Evolutionary conservation across 2,797 vertebrate genomes (phyloP), one percentile per base, ranked within the genome.

Genomic region (Argyrosomus regius): DNA sequence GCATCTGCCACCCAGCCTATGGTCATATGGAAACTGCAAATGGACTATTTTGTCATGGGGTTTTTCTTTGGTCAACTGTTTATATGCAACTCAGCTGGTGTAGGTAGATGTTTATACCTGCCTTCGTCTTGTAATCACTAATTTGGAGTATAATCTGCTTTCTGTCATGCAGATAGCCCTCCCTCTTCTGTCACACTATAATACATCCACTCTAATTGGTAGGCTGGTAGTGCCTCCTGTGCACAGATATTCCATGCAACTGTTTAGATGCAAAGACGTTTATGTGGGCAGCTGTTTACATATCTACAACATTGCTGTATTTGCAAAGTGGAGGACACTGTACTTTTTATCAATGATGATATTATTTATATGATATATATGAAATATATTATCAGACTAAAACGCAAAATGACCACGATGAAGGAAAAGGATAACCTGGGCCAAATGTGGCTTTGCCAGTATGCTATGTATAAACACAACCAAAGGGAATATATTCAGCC

Each of bases 141-240:
- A 57, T 74, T 74, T 74, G 24, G 64, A 70, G 48, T 45, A 39
- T 10, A 65, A 24, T 77, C 50, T 72, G 24, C 45, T 53, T 52
- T 26, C 59, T 59, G 48, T 64, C 28, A 22, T 24, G 28, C 41
- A 63, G 53, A 59, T 22, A 41, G 54, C 12, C 43, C 14, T 54
- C 26, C 18, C 16, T 66, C 56, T 16, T 64, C 67, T 68, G 58
- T 76, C 53, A 64, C 39, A 18, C 53, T 63, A 18, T 35, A 28
- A 10, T 46, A 49, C 62, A 18, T 41, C 43, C 31, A 9, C 49
- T 6, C 10, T 72, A 68, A 72, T 56, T 58, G 20, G 59, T 14
- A 31, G 35, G 62, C 72, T 67, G 45, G 39, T 66, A 13, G 65
- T 26, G 53, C 58, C 63, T 22, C 24, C 48, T 76, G 54, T 81